phyloP scores from a whole-genome alignment of 2,888 invertebrate species.

The Tenthredo mesomela region DNA sequence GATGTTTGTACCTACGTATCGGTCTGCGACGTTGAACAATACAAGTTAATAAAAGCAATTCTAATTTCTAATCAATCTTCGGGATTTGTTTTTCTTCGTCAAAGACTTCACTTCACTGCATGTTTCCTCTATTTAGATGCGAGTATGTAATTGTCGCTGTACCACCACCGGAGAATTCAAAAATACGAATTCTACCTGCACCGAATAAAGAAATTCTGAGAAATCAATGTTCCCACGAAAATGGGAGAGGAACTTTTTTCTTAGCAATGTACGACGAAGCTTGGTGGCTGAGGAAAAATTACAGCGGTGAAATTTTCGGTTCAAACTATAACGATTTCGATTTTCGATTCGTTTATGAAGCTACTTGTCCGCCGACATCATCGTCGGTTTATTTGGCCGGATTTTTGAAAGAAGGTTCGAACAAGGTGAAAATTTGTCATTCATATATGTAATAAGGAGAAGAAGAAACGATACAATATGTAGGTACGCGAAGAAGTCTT shows the following conservation, averaged over 20 bases:
- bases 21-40: slow-evolving; percentile 59
- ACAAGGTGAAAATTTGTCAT: slow-evolving; percentile 28
- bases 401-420: slow-evolving; percentile 51
- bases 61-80: not conserved
- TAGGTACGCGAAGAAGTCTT: slow-evolving; percentile 10
- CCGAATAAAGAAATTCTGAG: slow-evolving; percentile 53
- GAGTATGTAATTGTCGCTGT: slow-evolving; percentile 65
- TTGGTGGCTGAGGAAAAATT: slow-evolving; percentile 54
- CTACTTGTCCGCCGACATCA: slow-evolving; percentile 54
- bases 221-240: slow-evolving; percentile 56
- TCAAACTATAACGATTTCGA: not conserved
- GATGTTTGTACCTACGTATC: slow-evolving; percentile 62
- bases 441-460: not conserved
- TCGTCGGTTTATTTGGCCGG: slow-evolving; percentile 61
- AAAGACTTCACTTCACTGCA: too few species aligned
- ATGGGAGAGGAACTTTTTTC: slow-evolving; percentile 63
- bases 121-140: slow-evolving; percentile 60
- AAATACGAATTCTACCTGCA: slow-evolving; percentile 61
- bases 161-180: slow-evolving; percentile 62
- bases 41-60: slow-evolving; percentile 53
- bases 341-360: slow-evolving; percentile 62
- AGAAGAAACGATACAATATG: not conserved
- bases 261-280: slow-evolving; percentile 58
- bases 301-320: slow-evolving; percentile 58
- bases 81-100: not conserved